These are phyloP conservation scores for Cheilosia soror DNA, from an alignment of 2,888 invertebrate genomes.

Conservation along the genomic window DNA sequence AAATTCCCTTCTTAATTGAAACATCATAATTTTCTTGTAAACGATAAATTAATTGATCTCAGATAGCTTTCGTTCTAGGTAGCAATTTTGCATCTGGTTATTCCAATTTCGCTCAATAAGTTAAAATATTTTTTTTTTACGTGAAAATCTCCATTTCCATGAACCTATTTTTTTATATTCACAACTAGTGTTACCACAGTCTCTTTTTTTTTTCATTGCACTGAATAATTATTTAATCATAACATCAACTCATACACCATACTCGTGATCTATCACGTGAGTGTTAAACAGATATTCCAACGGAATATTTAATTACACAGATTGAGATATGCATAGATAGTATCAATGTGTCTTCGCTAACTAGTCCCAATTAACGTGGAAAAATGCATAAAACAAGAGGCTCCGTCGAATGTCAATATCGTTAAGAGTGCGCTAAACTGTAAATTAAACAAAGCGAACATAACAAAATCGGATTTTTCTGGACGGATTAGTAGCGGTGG, in stretches of 20 bases:
- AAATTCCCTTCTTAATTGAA: slow-evolving; percentile 28
- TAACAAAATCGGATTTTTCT: neutral
- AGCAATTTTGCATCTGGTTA: slow-evolving; percentile 37
- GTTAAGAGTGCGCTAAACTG: slow-evolving; percentile 17
- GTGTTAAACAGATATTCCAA: slow-evolving; percentile 17
- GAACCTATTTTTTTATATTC: slow-evolving; percentile 17
- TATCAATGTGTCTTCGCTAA: slow-evolving; percentile 19
- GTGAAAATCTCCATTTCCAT: slow-evolving; percentile 47
- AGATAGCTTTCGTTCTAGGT: slow-evolving; percentile 28
- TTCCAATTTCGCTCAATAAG: slow-evolving; percentile 7
- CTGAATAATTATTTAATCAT: slow-evolving; percentile 9
- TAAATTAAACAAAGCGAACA: neutral
- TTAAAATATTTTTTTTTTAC: neutral
- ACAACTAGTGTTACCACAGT: neutral
- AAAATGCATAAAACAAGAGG: neutral
- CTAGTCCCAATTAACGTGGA: slow-evolving; percentile 32
- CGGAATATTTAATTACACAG: slow-evolving; percentile 50
- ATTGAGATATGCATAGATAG: neutral
- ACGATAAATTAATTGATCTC: neutral
- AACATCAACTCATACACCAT: neutral
- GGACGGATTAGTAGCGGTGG: neutral
- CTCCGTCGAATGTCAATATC: slow-evolving; percentile 21
- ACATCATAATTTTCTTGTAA: slow-evolving; percentile 20
- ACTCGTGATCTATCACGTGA: slow-evolving; percentile 46
- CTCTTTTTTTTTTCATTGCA: slow-evolving; percentile 10